These are phyloP conservation scores for Habroteleia sp. DNA, from an alignment of 2,888 invertebrate genomes.

Conservation along the genomic window DNA sequence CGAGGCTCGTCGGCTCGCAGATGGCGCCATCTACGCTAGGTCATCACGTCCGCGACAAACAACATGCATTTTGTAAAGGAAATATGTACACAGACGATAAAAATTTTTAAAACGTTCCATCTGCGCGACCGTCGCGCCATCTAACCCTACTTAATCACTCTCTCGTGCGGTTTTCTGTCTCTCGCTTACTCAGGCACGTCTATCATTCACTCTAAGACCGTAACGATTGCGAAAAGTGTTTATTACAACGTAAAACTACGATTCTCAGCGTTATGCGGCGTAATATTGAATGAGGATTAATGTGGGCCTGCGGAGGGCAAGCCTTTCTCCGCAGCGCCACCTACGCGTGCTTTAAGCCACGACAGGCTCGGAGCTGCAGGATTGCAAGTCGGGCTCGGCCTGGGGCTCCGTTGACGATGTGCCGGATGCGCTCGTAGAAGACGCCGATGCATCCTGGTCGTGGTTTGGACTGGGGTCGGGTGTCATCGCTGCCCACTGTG, in stretches of 20 bases:
- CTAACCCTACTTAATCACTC: background rate
- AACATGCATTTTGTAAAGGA: conserved; percentile 13
- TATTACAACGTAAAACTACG: conserved; percentile 20
- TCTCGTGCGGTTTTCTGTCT: too few relatives aligned
- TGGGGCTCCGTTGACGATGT: conserved; percentile 74
- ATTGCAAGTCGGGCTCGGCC: conserved; percentile 77
- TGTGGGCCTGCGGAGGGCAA: background rate
- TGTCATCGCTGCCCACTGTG: conserved; percentile 81
- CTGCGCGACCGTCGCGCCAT: background rate
- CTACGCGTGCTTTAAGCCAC: conserved; percentile 73
- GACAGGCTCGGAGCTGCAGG: conserved; percentile 79
- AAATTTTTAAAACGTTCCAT: conserved; percentile 6
- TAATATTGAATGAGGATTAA: conserved; percentile 33
- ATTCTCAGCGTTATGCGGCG: conserved; percentile 22
- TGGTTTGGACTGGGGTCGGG: conserved; percentile 79
- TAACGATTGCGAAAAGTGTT: conserved; percentile 32
- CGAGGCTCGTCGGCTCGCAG: background rate
- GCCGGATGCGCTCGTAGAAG: conserved; percentile 54
- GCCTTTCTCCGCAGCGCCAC: background rate
- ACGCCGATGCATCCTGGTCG: conserved; percentile 76
- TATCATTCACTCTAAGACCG: conserved; percentile 18
- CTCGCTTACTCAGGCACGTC: conserved; percentile 11
- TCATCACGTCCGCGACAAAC: conserved; percentile 1
- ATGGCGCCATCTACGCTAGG: background rate
- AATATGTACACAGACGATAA: conserved; percentile 31